Base-by-base conservation (phyloP, 2,113 vertebrate genomes). In the Mixornis gularis region DNA sequence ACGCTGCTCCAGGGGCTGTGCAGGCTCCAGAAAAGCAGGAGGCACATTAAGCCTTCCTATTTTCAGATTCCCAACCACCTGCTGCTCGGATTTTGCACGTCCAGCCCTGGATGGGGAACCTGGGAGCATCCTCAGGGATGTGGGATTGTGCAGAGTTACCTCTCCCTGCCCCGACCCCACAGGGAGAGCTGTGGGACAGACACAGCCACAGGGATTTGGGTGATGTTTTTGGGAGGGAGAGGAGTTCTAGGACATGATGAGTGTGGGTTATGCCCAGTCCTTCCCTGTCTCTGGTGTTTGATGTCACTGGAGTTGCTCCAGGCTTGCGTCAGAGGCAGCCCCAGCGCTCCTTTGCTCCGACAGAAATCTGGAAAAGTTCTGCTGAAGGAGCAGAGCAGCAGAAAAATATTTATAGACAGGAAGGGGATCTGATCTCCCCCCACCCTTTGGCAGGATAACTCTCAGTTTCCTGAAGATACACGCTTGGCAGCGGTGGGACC, bases 361-460 rank as follows among this genome's bases (percentile, higher is more conserved):
- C 73, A 84, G 59, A 32, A 90, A 90, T 81, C 95, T 95, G 96
- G 95, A 90, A 79, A 78, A 65, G 70, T 55, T 90, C 86, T 66
- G 56, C 51, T 8, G 16, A 49, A 48, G 92, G 82, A 93, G 41
- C 43, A 38, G 43, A 84, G 26, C 90, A 83, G 85, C 79, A 60
- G 66, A 65, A 69, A 80, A 91, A 66, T 88, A 69, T 82, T 94
- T 81, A 66, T 63, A 69, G 91, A 32, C 90, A 90, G 93, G 87
- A 90, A 90, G 72, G 74, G 83, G 77, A 70, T 85, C 73, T 89
- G 92, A 18, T 66, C 55, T 94, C 91, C 77, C 87, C 94, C 94
- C 94, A 82, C 93, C 93, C 94, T 89, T 94, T 92, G 95, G 91
- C 86, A 89, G 89, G 32, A 10, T 64, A 87, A 79, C 70, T 89